Conservation (phyloP, 2,888 invertebrate species). For the Drosophila mayaguana region DNA sequence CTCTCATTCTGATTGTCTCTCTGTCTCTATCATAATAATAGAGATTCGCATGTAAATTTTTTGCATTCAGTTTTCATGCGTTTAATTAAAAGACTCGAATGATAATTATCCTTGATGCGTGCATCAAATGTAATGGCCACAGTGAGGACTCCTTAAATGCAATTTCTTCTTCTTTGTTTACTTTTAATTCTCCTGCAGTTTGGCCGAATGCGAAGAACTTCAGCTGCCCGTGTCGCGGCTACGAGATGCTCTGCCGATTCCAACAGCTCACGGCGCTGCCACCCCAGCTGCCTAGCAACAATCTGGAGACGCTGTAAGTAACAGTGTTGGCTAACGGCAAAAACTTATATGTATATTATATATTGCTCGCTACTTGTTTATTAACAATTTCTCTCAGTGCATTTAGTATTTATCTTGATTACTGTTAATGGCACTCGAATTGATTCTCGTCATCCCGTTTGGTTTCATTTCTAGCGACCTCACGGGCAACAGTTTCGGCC, state of each 20-base stretch:
- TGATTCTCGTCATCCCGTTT: background rate
- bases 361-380: too few species aligned
- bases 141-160: conserved; percentile 7
- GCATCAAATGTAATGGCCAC: conserved; percentile 28
- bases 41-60: conserved; percentile 47
- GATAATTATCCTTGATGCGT: conserved; percentile 27
- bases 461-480: conserved; percentile 83
- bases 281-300: conserved; percentile 78
- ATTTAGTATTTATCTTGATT: background rate
- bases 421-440: conserved; percentile 6
- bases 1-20: background rate
- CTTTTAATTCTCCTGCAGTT: conserved; percentile 45
- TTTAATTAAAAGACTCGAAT: conserved; percentile 36
- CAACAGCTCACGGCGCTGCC: conserved; percentile 84
- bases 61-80: conserved; percentile 20
- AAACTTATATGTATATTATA: too few species aligned
- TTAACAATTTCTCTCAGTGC: background rate
- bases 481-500: conserved; percentile 85
- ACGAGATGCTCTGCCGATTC: conserved; percentile 85
- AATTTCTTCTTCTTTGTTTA: background rate
- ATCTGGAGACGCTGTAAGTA: conserved; percentile 85
- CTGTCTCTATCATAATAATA: conserved; percentile 17
- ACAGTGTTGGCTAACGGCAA: background rate
- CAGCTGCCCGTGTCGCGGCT: conserved; percentile 84
- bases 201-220: conserved; percentile 83